These are phyloP conservation scores for Caenorhabditis sinica DNA, from an alignment of 2,888 invertebrate genomes.

Conservation along the genomic window DNA sequence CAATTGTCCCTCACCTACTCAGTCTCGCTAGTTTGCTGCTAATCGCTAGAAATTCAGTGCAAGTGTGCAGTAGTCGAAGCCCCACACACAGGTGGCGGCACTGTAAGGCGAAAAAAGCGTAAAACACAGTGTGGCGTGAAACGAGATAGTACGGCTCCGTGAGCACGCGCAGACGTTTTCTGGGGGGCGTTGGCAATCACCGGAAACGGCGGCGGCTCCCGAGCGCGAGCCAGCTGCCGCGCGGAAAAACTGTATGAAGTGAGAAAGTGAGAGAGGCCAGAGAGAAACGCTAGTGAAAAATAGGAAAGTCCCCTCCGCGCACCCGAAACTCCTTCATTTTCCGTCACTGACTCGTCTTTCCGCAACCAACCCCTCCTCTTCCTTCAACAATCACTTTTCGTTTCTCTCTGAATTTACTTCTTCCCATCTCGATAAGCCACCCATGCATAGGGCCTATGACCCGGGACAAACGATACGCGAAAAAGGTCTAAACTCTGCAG, in stretches of 20 bases:
- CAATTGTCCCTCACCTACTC: slow-evolving; percentile 12
- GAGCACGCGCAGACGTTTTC: slow-evolving; percentile 21
- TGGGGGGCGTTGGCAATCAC: slow-evolving; percentile 54
- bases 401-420: slow-evolving; percentile 29
- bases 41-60: slow-evolving; percentile 56
- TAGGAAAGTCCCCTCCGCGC: slow-evolving; percentile 44
- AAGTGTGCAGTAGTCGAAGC: neutral
- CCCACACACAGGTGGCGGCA: slow-evolving; percentile 4
- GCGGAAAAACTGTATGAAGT: slow-evolving; percentile 40
- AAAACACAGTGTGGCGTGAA: slow-evolving; percentile 57
- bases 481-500: slow-evolving; percentile 41
- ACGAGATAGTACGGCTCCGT: slow-evolving; percentile 35
- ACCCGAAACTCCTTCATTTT: slow-evolving; percentile 59
- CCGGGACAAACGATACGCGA: slow-evolving; percentile 65
- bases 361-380: slow-evolving; percentile 19
- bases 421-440: slow-evolving; percentile 15
- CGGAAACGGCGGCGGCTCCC: slow-evolving; percentile 54
- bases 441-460: slow-evolving; percentile 65
- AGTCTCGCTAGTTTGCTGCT: slow-evolving; percentile 37
- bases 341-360: slow-evolving; percentile 62
- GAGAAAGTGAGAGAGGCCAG: slow-evolving; percentile 28
- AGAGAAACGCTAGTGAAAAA: slow-evolving; percentile 19
- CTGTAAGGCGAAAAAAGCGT: slow-evolving; percentile 44
- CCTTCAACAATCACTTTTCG: slow-evolving; percentile 31
- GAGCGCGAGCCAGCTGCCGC: slow-evolving; percentile 54